phyloP scores from a whole-genome alignment of 2,888 invertebrate genomes.

The Lissocephala sabroskyi region DNA sequence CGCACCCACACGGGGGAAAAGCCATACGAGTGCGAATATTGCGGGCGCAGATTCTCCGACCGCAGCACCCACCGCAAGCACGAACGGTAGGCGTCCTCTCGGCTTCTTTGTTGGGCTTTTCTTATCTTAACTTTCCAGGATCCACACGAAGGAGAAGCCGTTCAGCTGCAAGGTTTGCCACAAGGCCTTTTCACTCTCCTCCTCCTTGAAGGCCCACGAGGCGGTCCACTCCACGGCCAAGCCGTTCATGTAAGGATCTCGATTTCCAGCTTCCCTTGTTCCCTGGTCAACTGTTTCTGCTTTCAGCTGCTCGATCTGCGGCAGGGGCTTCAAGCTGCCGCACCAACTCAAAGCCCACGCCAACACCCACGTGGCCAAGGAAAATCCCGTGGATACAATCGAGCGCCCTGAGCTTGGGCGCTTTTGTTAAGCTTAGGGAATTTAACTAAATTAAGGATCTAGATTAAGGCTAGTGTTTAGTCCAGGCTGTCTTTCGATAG shows the following conservation, averaged over 20 bases:
- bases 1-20: constrained; percentile 66
- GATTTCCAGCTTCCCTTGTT: background rate
- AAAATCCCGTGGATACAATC: constrained; percentile 40
- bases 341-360: constrained; percentile 70
- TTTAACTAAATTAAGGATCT: background rate
- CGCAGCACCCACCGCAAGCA: constrained; percentile 69
- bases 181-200: constrained; percentile 63
- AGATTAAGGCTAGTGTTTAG: constrained; percentile 3
- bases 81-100: constrained; percentile 50
- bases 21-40: constrained; percentile 49
- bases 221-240: constrained; percentile 63
- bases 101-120: background rate
- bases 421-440: too few species aligned
- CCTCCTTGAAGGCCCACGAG: constrained; percentile 61
- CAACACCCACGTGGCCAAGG: constrained; percentile 33
- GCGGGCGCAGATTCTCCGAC: constrained; percentile 65
- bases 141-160: constrained; percentile 68
- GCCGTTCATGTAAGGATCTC: constrained; percentile 42
- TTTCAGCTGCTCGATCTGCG: constrained; percentile 63
- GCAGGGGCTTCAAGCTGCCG: constrained; percentile 67
- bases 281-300: background rate
- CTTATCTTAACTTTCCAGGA: constrained; percentile 28
- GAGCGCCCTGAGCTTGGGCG: too few species aligned
- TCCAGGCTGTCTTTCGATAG: constrained; percentile 1
- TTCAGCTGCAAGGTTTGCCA: constrained; percentile 54